A percentile compares a stretch with the other conserved stretches of the same genome.
These are phyloP conservation scores for Psilopogon haemacephalus DNA, from an alignment of 2,113 vertebrate genomes.

Conservation along the genomic window DNA sequence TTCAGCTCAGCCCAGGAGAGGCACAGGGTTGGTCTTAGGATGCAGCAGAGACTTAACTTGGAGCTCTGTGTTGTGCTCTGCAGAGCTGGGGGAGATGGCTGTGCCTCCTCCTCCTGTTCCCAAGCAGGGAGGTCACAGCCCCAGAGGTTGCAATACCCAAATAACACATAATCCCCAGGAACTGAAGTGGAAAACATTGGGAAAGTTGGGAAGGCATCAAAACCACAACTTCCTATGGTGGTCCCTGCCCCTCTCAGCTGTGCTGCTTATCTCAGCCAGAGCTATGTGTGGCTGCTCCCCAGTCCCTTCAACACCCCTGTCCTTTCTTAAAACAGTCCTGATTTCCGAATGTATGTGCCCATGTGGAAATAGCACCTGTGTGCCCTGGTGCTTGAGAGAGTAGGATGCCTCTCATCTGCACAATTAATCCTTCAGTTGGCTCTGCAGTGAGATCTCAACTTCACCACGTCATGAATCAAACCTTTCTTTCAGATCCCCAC, in stretches of 20 bases:
- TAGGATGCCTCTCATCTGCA: not conserved
- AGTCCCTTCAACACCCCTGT: accelerated
- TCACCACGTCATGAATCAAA: not conserved
- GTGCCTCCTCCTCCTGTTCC: not conserved
- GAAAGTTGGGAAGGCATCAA: not conserved
- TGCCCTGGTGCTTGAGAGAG: not conserved
- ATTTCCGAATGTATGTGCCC: accelerated
- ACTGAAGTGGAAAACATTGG: not conserved
- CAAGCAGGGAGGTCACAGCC: not conserved
- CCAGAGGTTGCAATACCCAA: not conserved
- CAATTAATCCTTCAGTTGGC: not conserved
- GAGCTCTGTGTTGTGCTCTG: not conserved
- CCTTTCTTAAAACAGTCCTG: not conserved
- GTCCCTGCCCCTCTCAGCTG: not conserved
- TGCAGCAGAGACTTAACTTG: not conserved
- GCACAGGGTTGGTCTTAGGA: not conserved
- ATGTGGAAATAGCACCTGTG: accelerated
- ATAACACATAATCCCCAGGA: not conserved
- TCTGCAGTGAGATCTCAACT: not conserved
- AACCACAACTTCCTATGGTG: accelerated
- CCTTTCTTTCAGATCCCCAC: accelerated
- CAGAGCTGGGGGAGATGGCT: not conserved
- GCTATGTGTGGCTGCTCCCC: accelerated
- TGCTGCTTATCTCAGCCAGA: not conserved
- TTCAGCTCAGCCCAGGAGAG: not conserved